phyloP scores from a whole-genome alignment of 2,113 vertebrate species.

The Solenodon paradoxus region DNA sequence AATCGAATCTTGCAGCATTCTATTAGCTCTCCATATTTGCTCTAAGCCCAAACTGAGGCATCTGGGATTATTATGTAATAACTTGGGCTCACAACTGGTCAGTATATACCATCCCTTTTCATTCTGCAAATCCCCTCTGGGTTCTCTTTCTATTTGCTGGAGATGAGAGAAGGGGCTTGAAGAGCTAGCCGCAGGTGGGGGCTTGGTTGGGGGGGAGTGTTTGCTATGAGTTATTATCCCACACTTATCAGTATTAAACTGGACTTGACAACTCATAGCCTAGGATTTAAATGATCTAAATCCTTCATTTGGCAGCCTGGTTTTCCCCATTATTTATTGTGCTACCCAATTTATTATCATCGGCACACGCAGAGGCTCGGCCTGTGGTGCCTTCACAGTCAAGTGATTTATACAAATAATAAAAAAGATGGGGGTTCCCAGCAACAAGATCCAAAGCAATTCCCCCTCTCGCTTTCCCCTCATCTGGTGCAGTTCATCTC shows the following conservation, averaged over 20 bases:
- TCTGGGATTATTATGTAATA: conserved; percentile 44
- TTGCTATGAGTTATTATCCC: conserved; percentile 75
- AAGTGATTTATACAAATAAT: conserved; percentile 62
- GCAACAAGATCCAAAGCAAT: background rate
- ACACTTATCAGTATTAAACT: conserved; percentile 80
- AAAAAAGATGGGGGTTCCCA: background rate
- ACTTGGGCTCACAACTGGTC: conserved; percentile 27
- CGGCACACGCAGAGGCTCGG: conserved; percentile 61
- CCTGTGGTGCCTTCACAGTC: conserved; percentile 49
- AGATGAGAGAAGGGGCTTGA: background rate
- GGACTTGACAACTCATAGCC: conserved; percentile 76
- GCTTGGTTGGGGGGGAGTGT: background rate
- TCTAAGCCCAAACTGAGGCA: conserved; percentile 32
- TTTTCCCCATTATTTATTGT: conserved; percentile 78
- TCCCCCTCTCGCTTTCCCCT: background rate
- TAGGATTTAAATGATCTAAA: conserved; percentile 81
- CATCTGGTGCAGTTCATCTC: conserved; percentile 26
- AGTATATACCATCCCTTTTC: background rate
- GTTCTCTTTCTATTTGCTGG: background rate
- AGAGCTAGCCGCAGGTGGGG: background rate
- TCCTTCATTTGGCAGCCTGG: conserved; percentile 76
- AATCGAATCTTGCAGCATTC: conserved; percentile 13
- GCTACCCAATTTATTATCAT: conserved; percentile 72
- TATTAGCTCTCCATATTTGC: conserved; percentile 33
- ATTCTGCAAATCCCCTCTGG: background rate